Percentiles rank a stretch among this genome's conserved stretches.
These are phyloP conservation scores for Drosophila bifasciata DNA, from an alignment of 1,140 invertebrate genomes.

Conservation along the genomic window DNA sequence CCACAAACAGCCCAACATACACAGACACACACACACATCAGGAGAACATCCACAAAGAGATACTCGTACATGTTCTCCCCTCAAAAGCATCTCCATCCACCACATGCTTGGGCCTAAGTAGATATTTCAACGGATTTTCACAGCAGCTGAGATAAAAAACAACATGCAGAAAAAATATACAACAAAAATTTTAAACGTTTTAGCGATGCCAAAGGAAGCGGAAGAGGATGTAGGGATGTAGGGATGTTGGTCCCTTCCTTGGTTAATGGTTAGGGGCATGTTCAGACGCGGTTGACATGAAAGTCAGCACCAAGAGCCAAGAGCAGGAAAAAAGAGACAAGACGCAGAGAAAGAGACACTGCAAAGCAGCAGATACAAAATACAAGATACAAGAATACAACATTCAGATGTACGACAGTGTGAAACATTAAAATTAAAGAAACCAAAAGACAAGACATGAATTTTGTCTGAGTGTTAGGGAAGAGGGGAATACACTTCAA, in stretches of 20 bases:
- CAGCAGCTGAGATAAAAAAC: conserved; percentile 55
- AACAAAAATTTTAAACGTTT: conserved; percentile 66
- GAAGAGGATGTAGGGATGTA: not conserved
- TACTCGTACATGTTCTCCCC: conserved; percentile 18
- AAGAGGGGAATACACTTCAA: too few relatives aligned
- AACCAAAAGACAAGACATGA: conserved; percentile 1
- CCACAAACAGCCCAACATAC: conserved; percentile 5
- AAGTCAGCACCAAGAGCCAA: conserved; percentile 28
- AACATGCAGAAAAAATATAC: conserved; percentile 21
- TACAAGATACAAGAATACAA: not conserved
- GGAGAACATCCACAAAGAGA: not conserved
- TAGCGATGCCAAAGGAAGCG: conserved; percentile 4
- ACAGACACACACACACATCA: conserved; percentile 25
- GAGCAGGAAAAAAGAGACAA: conserved; percentile 13
- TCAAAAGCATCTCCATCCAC: conserved; percentile 11
- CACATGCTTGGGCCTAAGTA: conserved; percentile 66
- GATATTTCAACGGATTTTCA: conserved; percentile 71
- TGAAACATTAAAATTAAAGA: conserved; percentile 48
- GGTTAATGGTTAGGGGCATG: conserved; percentile 35
- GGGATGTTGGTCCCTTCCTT: conserved; percentile 1
- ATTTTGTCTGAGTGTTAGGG: not conserved
- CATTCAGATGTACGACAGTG: conserved; percentile 32
- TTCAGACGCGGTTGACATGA: conserved; percentile 49
- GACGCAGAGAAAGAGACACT: too few relatives aligned
- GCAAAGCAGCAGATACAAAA: not conserved